Evolutionary conservation across 2,113 vertebrate genomes (phyloP), one percentile per base, ranked within the genome.

Genomic region (Pogona vitticeps): DNA sequence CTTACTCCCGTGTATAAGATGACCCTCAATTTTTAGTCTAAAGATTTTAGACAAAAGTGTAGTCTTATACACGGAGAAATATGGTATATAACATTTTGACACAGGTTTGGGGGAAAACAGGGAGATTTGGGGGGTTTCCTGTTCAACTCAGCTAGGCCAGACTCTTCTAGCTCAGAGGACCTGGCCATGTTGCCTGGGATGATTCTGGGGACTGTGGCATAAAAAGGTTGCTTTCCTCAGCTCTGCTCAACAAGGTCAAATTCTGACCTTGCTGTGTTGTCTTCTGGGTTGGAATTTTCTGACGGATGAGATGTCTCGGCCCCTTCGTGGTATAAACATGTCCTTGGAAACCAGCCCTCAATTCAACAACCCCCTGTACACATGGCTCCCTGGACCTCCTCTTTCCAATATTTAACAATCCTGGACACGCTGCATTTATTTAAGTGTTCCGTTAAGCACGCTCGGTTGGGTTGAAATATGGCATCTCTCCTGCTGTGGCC

Each of bases 361-460:
- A 36, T 67, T 70, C 46, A 33, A 26, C 38, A 10, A 42, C 52
- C 67, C n/a, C 3, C 31, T 2, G 15, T 21, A 70, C 5, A 8
- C 67, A 21, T 28, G 3, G 20, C 2, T 3, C 46, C 31, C 76
- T 8, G 20, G 21, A 1, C 18, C 1, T 3, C 18, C 1, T 3
- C 17, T 42, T 71, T n/a, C 67, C 81, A 82, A 71, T 82, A 71
- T 82, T 82, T 82, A 82, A 82, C 67, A 82, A 82, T 82, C 81
- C 36, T 67, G 81, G 81, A 82, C 67, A 82, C n/a, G 67, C 81
- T 82, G 81, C 67, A 7, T 82, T 82, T 71, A 33, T 82, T 82
- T 82, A 36, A 71, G 67, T n/a, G 67, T 82, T 82, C 81, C 56
- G 67, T 71, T 71, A 82, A 71, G 46, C 67, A 82, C 42, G 46